These are phyloP conservation scores for Rhynchophorus ferrugineus DNA, from an alignment of 1,140 invertebrate genomes.

Conservation along the genomic window DNA sequence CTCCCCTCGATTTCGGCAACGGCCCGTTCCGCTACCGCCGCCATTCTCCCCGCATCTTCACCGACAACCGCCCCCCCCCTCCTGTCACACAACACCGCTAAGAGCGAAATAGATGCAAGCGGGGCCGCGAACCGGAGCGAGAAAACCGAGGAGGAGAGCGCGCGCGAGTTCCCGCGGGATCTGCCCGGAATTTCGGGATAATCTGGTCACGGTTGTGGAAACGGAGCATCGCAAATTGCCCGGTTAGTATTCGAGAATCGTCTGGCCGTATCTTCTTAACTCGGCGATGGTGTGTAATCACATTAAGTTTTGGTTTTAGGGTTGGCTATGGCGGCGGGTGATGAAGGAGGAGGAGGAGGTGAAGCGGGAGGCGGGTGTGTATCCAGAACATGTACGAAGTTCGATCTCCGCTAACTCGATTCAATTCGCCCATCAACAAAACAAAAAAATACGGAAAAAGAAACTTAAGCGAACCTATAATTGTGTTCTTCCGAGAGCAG, in stretches of 20 bases:
- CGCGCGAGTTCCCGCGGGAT: constrained; percentile 28
- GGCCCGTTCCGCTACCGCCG: background rate
- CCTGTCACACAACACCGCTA: background rate
- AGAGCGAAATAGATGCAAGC: background rate
- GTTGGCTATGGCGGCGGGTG: background rate
- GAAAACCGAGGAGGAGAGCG: constrained; percentile 30
- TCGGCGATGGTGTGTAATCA: constrained; percentile 31
- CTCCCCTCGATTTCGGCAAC: background rate
- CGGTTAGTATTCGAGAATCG: constrained; percentile 32
- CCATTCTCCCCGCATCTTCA: background rate
- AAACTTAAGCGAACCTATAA: no score
- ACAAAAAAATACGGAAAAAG: no score
- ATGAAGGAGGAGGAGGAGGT: no score
- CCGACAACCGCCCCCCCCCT: background rate
- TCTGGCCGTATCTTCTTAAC: constrained; percentile 33
- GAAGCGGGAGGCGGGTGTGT: no score
- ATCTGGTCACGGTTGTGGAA: constrained; percentile 26
- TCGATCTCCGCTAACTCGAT: no score
- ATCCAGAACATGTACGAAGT: no score
- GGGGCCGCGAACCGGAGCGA: background rate
- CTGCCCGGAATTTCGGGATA: constrained; percentile 29
- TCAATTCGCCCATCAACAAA: no score
- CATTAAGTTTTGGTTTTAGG: constrained; percentile 12
- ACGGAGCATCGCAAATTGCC: constrained; percentile 33
- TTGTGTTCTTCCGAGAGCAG: no score